phyloP scores from a whole-genome alignment of 2,113 vertebrate genomes.

The Ctenomys sociabilis region DNA sequence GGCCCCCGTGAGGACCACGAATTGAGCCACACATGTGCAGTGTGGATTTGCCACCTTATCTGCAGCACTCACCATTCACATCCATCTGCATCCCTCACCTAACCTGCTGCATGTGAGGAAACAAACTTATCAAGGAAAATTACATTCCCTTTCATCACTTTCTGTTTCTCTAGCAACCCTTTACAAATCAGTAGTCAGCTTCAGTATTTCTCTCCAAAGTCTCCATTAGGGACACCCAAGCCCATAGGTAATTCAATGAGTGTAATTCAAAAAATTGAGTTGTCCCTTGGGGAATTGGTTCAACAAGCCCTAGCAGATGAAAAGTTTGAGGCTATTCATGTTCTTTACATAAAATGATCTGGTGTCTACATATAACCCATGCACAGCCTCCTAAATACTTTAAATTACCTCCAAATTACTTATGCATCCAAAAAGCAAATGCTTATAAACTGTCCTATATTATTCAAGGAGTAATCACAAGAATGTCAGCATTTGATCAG shows the following conservation, averaged over 20 bases:
- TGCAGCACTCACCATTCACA: not conserved
- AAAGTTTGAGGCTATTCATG: not conserved
- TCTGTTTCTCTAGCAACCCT: not conserved
- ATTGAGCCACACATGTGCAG: not conserved
- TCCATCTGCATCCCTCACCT: not conserved
- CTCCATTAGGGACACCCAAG: not conserved
- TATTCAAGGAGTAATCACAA: not conserved
- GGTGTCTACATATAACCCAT: not conserved
- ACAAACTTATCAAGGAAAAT: not conserved
- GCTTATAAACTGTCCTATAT: not conserved
- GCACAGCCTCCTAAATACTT: not conserved
- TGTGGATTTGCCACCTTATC: not conserved
- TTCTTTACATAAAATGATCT: not conserved
- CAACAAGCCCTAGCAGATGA: not conserved
- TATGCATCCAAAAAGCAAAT: not conserved
- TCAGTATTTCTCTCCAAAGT: not conserved
- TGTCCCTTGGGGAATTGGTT: not conserved
- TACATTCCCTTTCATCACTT: not conserved
- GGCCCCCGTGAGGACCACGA: not conserved
- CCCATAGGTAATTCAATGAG: not conserved
- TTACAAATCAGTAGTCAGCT: not conserved
- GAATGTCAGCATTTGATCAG: not conserved
- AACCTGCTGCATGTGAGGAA: not conserved
- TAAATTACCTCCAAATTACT: not conserved
- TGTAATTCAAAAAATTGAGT: not conserved